Evolutionary conservation across 2,888 invertebrate genomes (phyloP).

Genomic region (Heliconius charithonia): DNA sequence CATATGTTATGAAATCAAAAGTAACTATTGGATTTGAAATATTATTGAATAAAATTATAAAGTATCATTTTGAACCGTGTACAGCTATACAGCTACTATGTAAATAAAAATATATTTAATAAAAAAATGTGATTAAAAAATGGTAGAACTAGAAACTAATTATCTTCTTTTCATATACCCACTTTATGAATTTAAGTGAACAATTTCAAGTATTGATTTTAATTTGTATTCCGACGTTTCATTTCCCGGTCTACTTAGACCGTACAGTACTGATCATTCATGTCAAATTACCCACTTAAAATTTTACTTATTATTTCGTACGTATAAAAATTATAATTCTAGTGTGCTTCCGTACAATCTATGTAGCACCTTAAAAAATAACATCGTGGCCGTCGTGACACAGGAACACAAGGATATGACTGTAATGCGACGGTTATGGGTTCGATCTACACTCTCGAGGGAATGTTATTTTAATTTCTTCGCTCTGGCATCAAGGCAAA

Average conservation of each 20-base stretch:
- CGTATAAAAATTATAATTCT: background rate
- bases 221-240: background rate
- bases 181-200: background rate
- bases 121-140: no score
- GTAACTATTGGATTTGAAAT: background rate
- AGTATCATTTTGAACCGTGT: background rate
- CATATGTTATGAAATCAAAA: background rate
- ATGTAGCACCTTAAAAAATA: background rate
- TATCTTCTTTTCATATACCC: background rate
- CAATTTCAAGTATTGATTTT: background rate
- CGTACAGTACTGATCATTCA: background rate
- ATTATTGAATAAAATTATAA: background rate
- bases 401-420: no score
- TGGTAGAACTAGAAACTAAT: background rate
- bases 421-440: no score
- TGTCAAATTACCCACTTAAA: background rate
- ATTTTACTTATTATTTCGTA: background rate
- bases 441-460: no score
- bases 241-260: background rate
- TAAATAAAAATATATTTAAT: no score
- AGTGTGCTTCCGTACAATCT: background rate
- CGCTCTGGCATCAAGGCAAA: no score
- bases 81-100: background rate
- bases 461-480: no score
- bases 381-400: no score